Evolutionary conservation across 2,113 vertebrate species (phyloP), one percentile per base, ranked within the genome.

Genomic region (Oncorhynchus kisutch): DNA sequence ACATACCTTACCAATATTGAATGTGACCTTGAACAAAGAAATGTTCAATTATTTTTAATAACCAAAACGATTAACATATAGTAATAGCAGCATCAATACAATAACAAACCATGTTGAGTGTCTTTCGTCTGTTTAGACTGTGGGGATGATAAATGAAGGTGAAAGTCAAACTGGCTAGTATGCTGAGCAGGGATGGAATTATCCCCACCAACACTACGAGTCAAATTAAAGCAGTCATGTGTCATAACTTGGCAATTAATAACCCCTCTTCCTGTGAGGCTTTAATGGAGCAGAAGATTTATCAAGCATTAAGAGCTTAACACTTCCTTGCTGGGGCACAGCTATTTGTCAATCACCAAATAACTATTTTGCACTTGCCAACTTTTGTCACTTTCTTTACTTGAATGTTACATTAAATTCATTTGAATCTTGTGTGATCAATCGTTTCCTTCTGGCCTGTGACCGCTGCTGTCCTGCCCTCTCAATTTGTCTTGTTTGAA

Each of bases 211-310:
- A 81, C 81, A 78, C 75, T 85, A 86, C 57, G 72, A 78, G 85
- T 88, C 87, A 89, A 87, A 91, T 92, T 89, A 91, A 81, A 91
- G 90, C 78, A 84, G 73, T 0, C 1, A 65, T 89, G 90, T 83
- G 81, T 87, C 89, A 77, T 83, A 91, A 87, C 80, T 88, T 65
- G 72, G 86, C 82, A 93, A 93, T 95, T 94, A 95, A 90, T 80
- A 90, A 84, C 70, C 51, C 77, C 79, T 81, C 3, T 22, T 72
- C 67, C 48, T 16, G 54, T 74, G 79, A 90, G 85, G 77, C 79
- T 88, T 86, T 93, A 94, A 93, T 92, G 91, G 86, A 91, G 90
- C 75, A 8, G 81, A 90, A 90, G 88, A 93, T 93, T 91, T 93
- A 89, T 92, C 90, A 93, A 89, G 83, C 85, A 86, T 88, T 84